These are phyloP conservation scores for Parnassius orleans DNA, from an alignment of 2,888 invertebrate genomes.

Conservation along the genomic window DNA sequence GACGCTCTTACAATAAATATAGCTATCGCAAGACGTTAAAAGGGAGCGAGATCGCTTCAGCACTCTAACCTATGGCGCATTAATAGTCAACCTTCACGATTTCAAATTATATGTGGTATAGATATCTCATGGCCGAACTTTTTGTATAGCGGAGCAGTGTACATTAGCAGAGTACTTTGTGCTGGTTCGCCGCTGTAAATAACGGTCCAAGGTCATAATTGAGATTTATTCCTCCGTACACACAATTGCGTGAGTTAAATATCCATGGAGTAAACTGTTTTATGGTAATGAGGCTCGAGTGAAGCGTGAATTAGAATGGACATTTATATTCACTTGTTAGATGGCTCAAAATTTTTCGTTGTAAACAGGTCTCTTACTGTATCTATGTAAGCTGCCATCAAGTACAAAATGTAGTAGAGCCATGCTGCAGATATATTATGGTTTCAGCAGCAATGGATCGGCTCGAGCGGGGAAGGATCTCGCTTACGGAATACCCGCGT, in stretches of 20 bases:
- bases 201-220: conserved; percentile 16
- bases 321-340: too few species aligned
- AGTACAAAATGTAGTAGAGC: too few species aligned
- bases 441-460: too few species aligned
- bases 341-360: too few species aligned
- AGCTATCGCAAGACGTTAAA: conserved; percentile 5
- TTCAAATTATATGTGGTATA: conserved; percentile 28
- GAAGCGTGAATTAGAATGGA: neutral
- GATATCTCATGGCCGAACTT: conserved; percentile 32
- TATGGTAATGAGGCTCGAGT: neutral
- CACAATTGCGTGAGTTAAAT: conserved; percentile 9
- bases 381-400: too few species aligned
- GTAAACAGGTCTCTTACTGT: too few species aligned
- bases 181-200: conserved; percentile 6
- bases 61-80: conserved; percentile 8
- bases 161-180: neutral
- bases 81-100: conserved; percentile 15
- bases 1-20: neutral
- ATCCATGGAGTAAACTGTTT: neutral
- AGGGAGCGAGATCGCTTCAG: conserved; percentile 1
- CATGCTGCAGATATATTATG: too few species aligned
- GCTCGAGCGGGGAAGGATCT: too few species aligned
- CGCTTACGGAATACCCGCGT: too few species aligned
- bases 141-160: conserved; percentile 15
- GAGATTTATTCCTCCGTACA: conserved; percentile 21